Conservation (phyloP, 2,797 vertebrate genomes). For the Galago senegalensis region DNA sequence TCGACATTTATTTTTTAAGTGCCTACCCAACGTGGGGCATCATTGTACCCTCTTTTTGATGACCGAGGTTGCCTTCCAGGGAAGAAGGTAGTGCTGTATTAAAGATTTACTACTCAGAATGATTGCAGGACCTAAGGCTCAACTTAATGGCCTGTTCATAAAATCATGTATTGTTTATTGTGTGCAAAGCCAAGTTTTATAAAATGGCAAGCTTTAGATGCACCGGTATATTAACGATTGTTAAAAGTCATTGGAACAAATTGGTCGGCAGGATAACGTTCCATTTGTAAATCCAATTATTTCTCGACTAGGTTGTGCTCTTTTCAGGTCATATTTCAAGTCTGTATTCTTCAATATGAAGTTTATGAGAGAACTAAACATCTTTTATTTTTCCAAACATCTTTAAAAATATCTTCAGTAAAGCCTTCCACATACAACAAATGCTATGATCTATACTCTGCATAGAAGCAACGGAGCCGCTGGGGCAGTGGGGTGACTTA, state of each 20-base stretch:
- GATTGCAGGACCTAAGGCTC: neutral
- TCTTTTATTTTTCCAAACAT: neutral
- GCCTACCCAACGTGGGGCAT: neutral
- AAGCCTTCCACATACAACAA: neutral
- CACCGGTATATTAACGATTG: neutral
- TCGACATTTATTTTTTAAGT: neutral
- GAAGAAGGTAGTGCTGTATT: neutral
- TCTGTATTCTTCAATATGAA: neutral
- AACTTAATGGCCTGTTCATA: neutral
- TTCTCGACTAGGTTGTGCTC: neutral
- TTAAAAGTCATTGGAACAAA: neutral
- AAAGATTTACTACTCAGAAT: slow-evolving; percentile 17
- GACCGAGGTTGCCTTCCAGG: neutral
- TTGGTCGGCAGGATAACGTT: slow-evolving; percentile 15
- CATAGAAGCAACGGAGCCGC: neutral
- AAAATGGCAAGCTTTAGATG: slow-evolving; percentile 16
- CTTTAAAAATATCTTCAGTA: slow-evolving; percentile 6
- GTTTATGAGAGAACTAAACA: neutral
- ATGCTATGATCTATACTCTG: neutral
- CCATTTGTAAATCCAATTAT: neutral
- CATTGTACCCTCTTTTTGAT: neutral
- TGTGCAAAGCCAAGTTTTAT: neutral
- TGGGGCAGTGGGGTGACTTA: neutral
- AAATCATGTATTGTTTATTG: neutral
- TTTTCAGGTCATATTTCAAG: neutral